Base-by-base conservation (phyloP, 2,113 vertebrate genomes). In the Emydocephalus ijimae region DNA sequence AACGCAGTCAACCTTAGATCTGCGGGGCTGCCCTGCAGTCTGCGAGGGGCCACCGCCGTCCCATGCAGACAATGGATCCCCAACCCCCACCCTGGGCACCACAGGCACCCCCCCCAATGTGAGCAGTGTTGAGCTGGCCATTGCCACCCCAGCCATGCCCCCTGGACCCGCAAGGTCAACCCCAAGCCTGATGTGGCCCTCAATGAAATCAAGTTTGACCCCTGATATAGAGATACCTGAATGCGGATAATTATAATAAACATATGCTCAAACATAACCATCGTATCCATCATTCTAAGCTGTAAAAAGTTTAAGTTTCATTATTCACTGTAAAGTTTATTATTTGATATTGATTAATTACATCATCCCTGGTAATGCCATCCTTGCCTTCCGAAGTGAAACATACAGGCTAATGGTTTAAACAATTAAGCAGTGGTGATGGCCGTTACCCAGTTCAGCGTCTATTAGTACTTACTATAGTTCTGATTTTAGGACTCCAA, bases 261-360 rank as follows among this genome's bases (percentile, higher is more conserved):
- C 18, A 86, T 2, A 86, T 2, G 9, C 29, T 59, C 54, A 91
- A 20, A n/a, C 26, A 86, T 86, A 29, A 20, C 48, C 20, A 91
- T 57, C 8, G 12, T 57, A 45, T 43, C 74, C 18, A 29, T n/a
- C 74, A 12, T 57, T 54, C 8, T 21, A 54, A 86, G 34, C 34
- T 81, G 34, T 43, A 81, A 20, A 81, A 20, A 43, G 8, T 81
- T 81, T 81, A 81, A 81, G 3, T 43, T 81, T 43, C 74, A 81
- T 81, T 81, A 43, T 81, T 81, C 34, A 43, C 34, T 81, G 23
- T 11, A 39, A 54, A 15, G 74, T 54, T 23, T 43, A 15, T 23
- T 39, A 85, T 81, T 55, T 91, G 55, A 81, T 91, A 91, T 91
- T 74, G 7, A 90, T 91, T 91, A 29, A 91, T 91, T 91, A 26